Percentiles rank a stretch among this genome's conserved stretches.
These are phyloP conservation scores for Uloborus diversus DNA, from an alignment of 1,140 invertebrate species.

Conservation along the genomic window DNA sequence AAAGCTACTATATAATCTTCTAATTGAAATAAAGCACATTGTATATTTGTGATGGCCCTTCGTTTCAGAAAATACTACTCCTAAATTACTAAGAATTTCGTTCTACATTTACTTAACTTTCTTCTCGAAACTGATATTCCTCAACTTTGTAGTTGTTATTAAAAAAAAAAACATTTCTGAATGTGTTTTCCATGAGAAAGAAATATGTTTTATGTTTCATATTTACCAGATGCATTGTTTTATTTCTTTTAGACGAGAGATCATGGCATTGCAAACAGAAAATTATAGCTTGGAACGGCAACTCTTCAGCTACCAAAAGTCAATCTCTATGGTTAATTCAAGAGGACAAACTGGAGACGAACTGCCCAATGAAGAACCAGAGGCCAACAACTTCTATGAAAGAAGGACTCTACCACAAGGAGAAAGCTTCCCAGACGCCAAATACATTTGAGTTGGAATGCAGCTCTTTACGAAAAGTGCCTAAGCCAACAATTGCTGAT, in stretches of 20 bases:
- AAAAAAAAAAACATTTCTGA: too few species aligned
- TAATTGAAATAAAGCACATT: too few species aligned
- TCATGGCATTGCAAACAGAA: conserved; percentile 82
- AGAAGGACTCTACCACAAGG: neutral
- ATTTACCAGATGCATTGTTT: neutral
- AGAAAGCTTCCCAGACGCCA: conserved; percentile 26
- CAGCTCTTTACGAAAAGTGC: conserved; percentile 34
- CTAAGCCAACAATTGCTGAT: conserved; percentile 15
- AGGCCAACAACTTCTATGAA: neutral
- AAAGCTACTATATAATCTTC: too few species aligned
- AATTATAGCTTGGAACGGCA: conserved; percentile 87
- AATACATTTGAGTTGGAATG: conserved; percentile 19
- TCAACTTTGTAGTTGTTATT: too few species aligned
- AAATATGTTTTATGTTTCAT: neutral
- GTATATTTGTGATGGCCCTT: too few species aligned
- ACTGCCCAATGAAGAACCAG: neutral
- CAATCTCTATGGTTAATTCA: conserved; percentile 76
- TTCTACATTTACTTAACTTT: too few species aligned
- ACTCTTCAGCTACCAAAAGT: conserved; percentile 87
- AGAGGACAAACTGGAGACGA: conserved; percentile 37
- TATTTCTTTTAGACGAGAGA: conserved; percentile 75
- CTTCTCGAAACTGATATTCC: too few species aligned
- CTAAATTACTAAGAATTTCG: too few species aligned
- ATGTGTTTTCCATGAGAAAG: too few species aligned
- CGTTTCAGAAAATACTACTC: too few species aligned